phyloP scores from a whole-genome alignment of 1,140 invertebrate genomes.

The Drosophila setifemur region DNA sequence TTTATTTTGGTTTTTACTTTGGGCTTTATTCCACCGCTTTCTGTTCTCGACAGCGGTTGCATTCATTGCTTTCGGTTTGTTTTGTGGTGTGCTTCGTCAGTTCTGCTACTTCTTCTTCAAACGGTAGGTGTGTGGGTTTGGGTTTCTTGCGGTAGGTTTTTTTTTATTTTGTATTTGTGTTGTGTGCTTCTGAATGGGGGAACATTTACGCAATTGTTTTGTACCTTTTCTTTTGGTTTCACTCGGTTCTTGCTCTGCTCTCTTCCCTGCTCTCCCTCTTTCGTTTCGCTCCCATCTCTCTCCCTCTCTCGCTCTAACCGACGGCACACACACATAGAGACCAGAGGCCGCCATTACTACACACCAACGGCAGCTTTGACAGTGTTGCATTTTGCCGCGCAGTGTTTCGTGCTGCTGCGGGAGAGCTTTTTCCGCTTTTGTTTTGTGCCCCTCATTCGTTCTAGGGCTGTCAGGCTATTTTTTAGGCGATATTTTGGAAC shows the following conservation, averaged over 20 bases:
- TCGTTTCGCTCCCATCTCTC: too few species aligned
- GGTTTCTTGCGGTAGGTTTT: not conserved
- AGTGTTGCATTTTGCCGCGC: conserved; percentile 36
- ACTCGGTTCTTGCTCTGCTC: conserved; percentile 13
- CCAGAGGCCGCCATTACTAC: conserved; percentile 25
- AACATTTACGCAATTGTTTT: conserved; percentile 45
- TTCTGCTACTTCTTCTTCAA: not conserved
- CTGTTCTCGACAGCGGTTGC: conserved; percentile 19
- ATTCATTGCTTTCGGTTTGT: conserved; percentile 43
- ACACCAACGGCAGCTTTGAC: conserved; percentile 32
- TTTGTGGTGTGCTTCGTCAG: conserved; percentile 34
- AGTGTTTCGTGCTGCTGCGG: conserved; percentile 1
- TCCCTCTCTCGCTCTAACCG: not conserved
- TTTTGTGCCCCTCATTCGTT: conserved; percentile 20
- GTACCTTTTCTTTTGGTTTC: conserved; percentile 7
- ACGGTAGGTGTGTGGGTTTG: not conserved
- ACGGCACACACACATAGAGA: not conserved
- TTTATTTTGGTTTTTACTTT: conserved; percentile 62
- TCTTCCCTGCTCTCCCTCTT: not conserved
- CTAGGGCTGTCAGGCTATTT: conserved; percentile 11
- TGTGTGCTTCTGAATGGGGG: conserved; percentile 11
- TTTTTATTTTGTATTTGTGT: not conserved
- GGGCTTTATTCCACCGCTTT: conserved; percentile 9
- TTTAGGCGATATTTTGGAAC: not conserved
- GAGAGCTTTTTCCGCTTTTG: conserved; percentile 26